Base-by-base conservation (phyloP, 2,888 invertebrate genomes). In the Nymphalis polychloros region DNA sequence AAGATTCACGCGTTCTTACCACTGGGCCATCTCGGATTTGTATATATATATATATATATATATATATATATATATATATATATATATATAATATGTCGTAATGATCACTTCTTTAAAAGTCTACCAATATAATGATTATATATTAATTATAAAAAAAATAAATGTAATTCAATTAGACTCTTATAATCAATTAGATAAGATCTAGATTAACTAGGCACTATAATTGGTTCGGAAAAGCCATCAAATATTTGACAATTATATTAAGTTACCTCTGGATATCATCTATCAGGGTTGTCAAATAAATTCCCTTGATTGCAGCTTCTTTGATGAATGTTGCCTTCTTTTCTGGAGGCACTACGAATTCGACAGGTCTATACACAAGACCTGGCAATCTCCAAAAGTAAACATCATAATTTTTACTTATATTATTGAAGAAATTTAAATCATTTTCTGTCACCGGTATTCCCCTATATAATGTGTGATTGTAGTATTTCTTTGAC, bases 361-460 rank as follows among this genome's bases (percentile, higher is more conserved):
- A 88, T 8, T 91, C 89, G 0, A 87, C 80, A 0, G 87, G 83
- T 63, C 73, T 84, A 17, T 81, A 67, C 1, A 86, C 4, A 0
- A 62, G 0, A 0, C 85, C 84, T 0, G 90, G 87, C 0, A 68
- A 63, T 35, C 81, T 84, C 92, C 92, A 92, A 67, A 77, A 87
- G 49, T 85, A 82, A 0, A 85, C 81, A 46, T 83, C 77, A 63
- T 78, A 81, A 0, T 61, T 17, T 0, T 70, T 23, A 3, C 69
- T 77, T 1, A 90, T 47, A 60, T 83, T 82, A 2, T 66, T 69
- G n/a, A 87, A 81, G 68, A 83, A 92, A 0, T 74, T 59, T 66
- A 91, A 73, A 63, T 91, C 84, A 0, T 67, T 53, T 0, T 79
- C 68, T 1, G 70, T 79, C 0, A 78, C 73, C 0, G 91, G 90